Base-by-base conservation (phyloP, 2,888 invertebrate genomes). In the Fissipunctia ypsillon region DNA sequence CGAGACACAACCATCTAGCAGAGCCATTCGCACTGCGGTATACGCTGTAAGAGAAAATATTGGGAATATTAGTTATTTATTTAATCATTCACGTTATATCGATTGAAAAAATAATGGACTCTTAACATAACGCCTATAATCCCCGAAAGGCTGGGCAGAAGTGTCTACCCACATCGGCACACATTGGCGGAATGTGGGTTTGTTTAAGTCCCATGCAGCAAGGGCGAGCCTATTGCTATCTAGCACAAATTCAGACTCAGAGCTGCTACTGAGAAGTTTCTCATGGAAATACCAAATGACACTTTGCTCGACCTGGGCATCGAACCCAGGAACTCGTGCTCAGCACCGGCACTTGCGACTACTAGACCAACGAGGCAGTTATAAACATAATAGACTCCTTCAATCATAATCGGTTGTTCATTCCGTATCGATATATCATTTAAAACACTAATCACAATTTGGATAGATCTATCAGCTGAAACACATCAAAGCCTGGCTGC, bases 1-100 rank as follows among this genome's bases (percentile, higher is more conserved):
- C 93, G 88, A 85, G 84, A 87, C 94, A 94, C 94, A 94, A 93
- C 94, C 94, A 79, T 84, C 91, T 95, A 96, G 91, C 96, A 96
- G 88, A 96, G 96, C 90, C 95, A 91, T 93, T 96, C 96, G 91
- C 90, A 89, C 89, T 92, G 93, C 85, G 93, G 93, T 67, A 90
- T 88, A 85, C 91, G 92, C 95, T 95, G 80, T 86, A 91, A 73
- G 68, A 89, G 74, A 76, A 80, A n/a, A 81, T 3, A 83, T 64
- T 82, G 45, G 0, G 0, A 19, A 16, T 12, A 82, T 78, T 78
- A 82, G 83, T 52, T 48, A 35, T 31, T 54, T 56, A 19, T 50
- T 35, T 16, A 35, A 43, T 35, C 2, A 52, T 12, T 28, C 3
- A 16, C 31, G 12, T 31, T 12, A 31, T 19, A 67, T 66, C 9